Evolutionary conservation across 2,888 invertebrate genomes (phyloP), one percentile per base, ranked within the genome.

Genomic region (Panopea generosa): DNA sequence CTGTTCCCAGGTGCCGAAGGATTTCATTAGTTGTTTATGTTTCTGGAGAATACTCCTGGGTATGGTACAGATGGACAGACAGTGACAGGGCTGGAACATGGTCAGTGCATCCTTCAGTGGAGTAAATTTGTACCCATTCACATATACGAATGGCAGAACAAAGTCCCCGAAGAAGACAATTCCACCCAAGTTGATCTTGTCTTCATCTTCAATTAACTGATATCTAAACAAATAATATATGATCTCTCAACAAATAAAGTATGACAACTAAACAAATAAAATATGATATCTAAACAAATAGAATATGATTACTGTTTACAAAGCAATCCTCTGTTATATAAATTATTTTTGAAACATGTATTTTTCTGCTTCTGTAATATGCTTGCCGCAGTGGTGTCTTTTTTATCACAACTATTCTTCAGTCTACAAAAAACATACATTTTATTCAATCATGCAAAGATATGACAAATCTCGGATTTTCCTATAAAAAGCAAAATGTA

Each of bases 1-100:
- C 82, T 86, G 85, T 52, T 86, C 86, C 86, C 86, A 85, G 1
- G 80, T 83, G 52, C 84, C 83, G 40, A 82, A 80, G 2, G 85
- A 78, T 45, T 77, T 82, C 16, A 70, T 59, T 14, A 85, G 57
- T 2, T 27, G 38, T 24, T 68, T 73, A 43, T 84, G 63, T 45
- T 78, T 83, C 49, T 65, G 75, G 6, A 86, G 73, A 2, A 83
- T 70, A 45, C 62, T 74, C 43, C 74, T 75, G 1, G 83, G 69
- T 20, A 85, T 80, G n/a, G 63, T 66, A 52, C 86, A 86, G 9
- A 71, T 63, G 18, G 40, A 53, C 3, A 43, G 18, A 43, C 77
- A 77, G 49, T 52, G 57, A 2, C 29, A 33, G 3, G 78, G 68
- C n/a, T 66, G 57, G 59, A 86, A 84, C 56, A 84, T 43, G 18